Evolutionary conservation across 2,888 invertebrate species (phyloP).

Genomic region (Thymelicus lineola): DNA sequence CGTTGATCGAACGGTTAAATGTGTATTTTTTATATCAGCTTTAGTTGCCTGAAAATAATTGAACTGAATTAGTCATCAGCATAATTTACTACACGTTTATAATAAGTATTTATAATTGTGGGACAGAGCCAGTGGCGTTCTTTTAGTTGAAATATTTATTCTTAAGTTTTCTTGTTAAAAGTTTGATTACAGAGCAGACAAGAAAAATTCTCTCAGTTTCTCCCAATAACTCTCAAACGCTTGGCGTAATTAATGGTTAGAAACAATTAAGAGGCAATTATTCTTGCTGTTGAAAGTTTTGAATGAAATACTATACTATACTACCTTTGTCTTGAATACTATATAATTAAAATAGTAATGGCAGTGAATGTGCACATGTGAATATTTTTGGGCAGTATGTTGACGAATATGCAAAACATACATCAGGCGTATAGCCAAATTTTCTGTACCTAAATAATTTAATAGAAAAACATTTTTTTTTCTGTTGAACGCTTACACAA

Average conservation of each 20-base stretch:
- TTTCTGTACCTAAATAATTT: too few relatives aligned
- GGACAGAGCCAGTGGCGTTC: neutral
- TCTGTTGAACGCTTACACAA: too few relatives aligned
- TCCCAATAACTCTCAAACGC: conserved; percentile 4
- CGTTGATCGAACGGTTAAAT: too few relatives aligned
- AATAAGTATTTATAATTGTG: neutral
- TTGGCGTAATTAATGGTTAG: neutral
- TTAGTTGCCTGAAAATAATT: too few relatives aligned
- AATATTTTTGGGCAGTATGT: too few relatives aligned
- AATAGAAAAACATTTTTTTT: too few relatives aligned
- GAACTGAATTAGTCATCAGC: neutral
- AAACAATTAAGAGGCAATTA: conserved; percentile 8
- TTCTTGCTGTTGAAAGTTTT: neutral
- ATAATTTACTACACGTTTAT: neutral
- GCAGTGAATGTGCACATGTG: too few relatives aligned
- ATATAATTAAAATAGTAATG: too few relatives aligned
- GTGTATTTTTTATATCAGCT: too few relatives aligned
- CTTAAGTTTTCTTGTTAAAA: conserved; percentile 13
- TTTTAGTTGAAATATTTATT: neutral
- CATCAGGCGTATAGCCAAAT: too few relatives aligned
- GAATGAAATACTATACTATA: neutral
- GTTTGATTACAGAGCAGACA: conserved; percentile 11
- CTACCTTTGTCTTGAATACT: too few relatives aligned
- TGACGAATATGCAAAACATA: too few relatives aligned
- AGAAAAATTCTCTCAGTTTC: conserved; percentile 8